Evolutionary conservation across 2,888 invertebrate species (phyloP), one percentile per base, ranked within the genome.

Genomic region (Thymelicus sylvestris): DNA sequence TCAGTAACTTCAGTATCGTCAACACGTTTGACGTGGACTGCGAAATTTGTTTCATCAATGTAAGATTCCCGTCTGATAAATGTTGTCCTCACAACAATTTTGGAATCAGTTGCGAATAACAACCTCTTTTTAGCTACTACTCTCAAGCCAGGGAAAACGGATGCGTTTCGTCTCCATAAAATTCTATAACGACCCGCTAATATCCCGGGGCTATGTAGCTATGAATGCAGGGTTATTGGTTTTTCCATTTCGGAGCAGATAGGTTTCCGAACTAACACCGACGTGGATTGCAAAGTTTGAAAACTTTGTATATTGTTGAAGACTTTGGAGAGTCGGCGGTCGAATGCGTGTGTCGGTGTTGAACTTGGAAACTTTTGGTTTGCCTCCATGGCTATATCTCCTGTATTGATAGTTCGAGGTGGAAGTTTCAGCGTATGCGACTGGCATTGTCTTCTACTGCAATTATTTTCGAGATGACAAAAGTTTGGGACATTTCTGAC

Each of bases 331-430:
- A 52, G 15, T 15, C 50, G 50, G 50, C 19, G 19, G 50, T 52
- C 50, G 7, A n/a, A 50, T 52, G 50, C 50, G 50, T 52, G 7
- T 15, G 48, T 50, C 48, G 48, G 7, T 1, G 15, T 19, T 52
- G 50, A 52, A 52, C 19, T 52, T 52, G 15, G 19, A 52, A 19
- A 52, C 50, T 52, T 52, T 52, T 52, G 50, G 15, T 52, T 44
- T 44, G 44, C 12, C 31, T 31, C 31, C 2, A 4, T 12, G 44
- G 3, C 50, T 8, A 7, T 52, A 19, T 12, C 15, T 7, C 19
- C 7, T 15, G 15, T 19, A 12, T 7, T 8, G 19, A 12, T 52
- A 52, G 50, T 52, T 52, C 6, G 50, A 15, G 19, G 50, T 52
- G 3, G 8, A 52, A 52, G 50, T 52, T 52, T 52, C 19, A 19